A percentile compares a stretch with the other conserved stretches of the same genome.
Conservation (phyloP, 1,140 invertebrate species). For the Trichonephila inaurata region DNA sequence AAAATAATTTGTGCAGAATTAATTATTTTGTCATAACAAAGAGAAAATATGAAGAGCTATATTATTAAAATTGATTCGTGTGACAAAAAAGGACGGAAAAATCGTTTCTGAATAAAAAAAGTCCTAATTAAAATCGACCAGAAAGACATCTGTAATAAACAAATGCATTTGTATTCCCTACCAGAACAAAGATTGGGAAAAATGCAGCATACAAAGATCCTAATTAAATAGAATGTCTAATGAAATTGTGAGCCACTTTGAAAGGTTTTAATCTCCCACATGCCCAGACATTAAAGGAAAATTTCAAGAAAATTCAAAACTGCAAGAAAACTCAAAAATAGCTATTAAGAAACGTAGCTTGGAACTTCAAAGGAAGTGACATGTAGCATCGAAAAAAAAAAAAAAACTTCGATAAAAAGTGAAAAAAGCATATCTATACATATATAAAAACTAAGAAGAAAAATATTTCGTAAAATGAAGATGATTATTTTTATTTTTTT, state of each 20-base stretch:
- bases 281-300: background rate
- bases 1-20: no score
- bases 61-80: no score
- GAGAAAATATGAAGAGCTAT: no score
- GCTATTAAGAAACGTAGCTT: constrained; percentile 31
- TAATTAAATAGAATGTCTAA: background rate
- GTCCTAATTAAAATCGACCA: constrained; percentile 11
- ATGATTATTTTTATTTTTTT: background rate
- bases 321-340: background rate
- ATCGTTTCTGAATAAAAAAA: background rate
- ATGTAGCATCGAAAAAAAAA: constrained; percentile 23
- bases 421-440: background rate
- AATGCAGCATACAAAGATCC: no score
- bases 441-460: background rate
- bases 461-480: background rate
- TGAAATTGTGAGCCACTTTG: background rate
- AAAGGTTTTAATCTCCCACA: background rate
- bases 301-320: background rate
- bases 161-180: background rate
- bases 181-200: background rate
- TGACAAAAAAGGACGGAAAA: background rate
- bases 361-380: constrained; percentile 37
- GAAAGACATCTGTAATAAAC: background rate
- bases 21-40: no score
- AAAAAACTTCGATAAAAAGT: background rate